Conservation (phyloP, 2,797 vertebrate species). For the Mastacembelus armatus region DNA sequence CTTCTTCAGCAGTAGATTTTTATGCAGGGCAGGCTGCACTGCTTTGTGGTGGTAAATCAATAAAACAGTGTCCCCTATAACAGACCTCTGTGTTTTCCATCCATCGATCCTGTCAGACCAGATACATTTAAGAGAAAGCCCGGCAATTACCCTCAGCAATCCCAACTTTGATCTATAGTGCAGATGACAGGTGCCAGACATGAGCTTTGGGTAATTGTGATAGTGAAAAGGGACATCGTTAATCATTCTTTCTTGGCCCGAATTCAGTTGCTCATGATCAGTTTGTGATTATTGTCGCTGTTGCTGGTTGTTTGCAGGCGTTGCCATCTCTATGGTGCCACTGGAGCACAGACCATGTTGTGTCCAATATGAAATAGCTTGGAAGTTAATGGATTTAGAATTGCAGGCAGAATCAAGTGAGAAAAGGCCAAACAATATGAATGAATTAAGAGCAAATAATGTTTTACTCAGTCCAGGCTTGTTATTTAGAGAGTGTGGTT, state of each 20-base stretch:
- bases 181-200: conserved; percentile 80
- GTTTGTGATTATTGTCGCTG: conserved; percentile 28
- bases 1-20: conserved; percentile 63
- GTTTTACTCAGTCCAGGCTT: conserved; percentile 20
- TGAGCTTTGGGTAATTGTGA: conserved; percentile 78
- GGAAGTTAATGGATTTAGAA: conserved; percentile 5
- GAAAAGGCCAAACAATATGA: conserved; percentile 20
- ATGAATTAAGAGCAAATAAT: conserved; percentile 37
- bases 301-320: conserved; percentile 20
- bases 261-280: conserved; percentile 43
- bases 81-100: conserved; percentile 82
- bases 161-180: conserved; percentile 74
- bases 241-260: conserved; percentile 57
- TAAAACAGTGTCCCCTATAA: conserved; percentile 81
- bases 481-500: conserved; percentile 43
- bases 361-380: conserved; percentile 19
- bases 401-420: conserved; percentile 2
- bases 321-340: conserved; percentile 19
- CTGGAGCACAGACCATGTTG: not conserved
- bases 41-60: conserved; percentile 80
- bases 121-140: conserved; percentile 76
- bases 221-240: conserved; percentile 66
- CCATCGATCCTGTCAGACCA: conserved; percentile 81
- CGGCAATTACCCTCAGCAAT: conserved; percentile 76
- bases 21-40: conserved; percentile 71